Base-by-base conservation (phyloP, 23 tunicate species). In the Trididemnum nubilum region DNA sequence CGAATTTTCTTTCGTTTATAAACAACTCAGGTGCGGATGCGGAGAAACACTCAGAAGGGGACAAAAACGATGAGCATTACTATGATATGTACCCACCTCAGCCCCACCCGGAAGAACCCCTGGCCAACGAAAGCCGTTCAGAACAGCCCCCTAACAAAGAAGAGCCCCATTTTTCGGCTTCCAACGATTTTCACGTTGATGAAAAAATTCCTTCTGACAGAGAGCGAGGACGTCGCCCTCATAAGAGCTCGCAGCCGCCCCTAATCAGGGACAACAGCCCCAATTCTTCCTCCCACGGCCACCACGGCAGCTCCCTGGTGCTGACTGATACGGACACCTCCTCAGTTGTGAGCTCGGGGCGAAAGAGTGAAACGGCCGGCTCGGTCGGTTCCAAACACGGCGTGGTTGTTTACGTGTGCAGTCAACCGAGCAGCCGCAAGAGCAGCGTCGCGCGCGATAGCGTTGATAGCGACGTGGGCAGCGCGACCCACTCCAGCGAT, bases 371-470 rank as follows among this genome's bases (percentile, higher is more conserved):
- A 51, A 76, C 82, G 18, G 81, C 88, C 24, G 81, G 84, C 0
- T 39, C 81, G 34, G 76, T 23, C 57, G 58, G 52, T 36, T 39
- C 80, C 0, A 89, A 84, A 78, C 78, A 81, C 25, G 82, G 82
- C 12, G 86, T 88, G 72, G 39, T 89, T 67, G 82, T 89, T 22
- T 89, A 89, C 81, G 88, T 89, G 38, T 78, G 88, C 23, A 89
- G 95, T 57, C 95, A 75, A 21, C 63, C 88, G 33, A 84, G 78
- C 72, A 89, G 95, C 38, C 69, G 88, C n/a, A n/a, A 78, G 12
- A 84, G 80, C 81, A 88, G 93, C 73, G 78, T 63, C 22, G 33
- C 82, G 26, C 77, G 50, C 51, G 88, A 85, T 26, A 65, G 88
- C 67, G 35, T 23, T 37, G 78, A 73, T 26, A 73, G 5, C 38